phyloP scores from a whole-genome alignment of 2,113 vertebrate species.

The Heliornis fulica region DNA sequence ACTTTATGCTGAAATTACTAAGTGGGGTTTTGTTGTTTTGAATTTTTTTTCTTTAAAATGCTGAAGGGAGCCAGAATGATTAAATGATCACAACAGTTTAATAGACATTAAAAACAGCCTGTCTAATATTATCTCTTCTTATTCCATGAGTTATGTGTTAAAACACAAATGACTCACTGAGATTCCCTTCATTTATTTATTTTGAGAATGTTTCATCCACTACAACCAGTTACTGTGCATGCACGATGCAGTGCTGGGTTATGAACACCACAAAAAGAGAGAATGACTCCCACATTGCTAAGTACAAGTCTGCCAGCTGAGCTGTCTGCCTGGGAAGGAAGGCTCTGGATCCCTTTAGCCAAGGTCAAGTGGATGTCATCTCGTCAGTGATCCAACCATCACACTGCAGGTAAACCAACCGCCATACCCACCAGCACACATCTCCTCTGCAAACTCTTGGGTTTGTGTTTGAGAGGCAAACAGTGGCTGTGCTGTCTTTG shows the following conservation, averaged over 20 bases:
- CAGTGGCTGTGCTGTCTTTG: neutral
- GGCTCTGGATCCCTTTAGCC: neutral
- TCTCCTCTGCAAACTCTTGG: neutral
- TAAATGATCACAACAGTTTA: neutral
- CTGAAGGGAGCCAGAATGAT: neutral
- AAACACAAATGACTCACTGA: neutral
- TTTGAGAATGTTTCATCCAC: neutral
- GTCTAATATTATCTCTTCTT: neutral
- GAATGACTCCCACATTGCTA: neutral
- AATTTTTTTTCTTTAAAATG: neutral
- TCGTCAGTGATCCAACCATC: neutral
- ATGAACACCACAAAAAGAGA: neutral
- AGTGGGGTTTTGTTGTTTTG: neutral
- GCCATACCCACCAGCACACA: neutral
- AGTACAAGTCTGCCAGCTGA: neutral
- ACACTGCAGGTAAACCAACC: neutral
- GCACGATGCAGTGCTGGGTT: neutral
- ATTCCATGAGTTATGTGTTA: neutral
- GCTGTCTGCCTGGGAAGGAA: neutral
- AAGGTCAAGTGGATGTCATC: accelerated
- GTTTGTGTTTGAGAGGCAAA: neutral
- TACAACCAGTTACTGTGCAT: neutral
- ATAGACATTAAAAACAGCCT: neutral
- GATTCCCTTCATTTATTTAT: neutral
- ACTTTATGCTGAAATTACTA: neutral